phyloP scores from a whole-genome alignment of 2,797 vertebrate genomes.

The Muscicapa comitata region DNA sequence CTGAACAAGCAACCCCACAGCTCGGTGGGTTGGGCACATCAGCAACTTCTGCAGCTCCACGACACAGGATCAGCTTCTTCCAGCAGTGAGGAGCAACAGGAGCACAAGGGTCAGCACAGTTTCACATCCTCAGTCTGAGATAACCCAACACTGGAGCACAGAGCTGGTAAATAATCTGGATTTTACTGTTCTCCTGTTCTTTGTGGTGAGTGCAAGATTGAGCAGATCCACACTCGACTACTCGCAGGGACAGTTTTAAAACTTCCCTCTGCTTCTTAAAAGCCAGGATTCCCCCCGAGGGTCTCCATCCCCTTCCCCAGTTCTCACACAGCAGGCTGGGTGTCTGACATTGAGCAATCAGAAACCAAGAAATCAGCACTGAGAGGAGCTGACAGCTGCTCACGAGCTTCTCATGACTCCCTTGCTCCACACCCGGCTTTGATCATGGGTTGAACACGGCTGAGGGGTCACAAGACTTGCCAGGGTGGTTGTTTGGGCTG shows the following conservation, averaged over 20 bases:
- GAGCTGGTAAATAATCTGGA: not conserved
- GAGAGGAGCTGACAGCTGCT: not conserved
- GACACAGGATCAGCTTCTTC: not conserved
- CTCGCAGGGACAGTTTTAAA: not conserved
- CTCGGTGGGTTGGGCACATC: not conserved
- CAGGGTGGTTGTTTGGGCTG: not conserved
- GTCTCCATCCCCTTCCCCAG: not conserved
- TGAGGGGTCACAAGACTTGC: not conserved
- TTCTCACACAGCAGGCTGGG: accelerated
- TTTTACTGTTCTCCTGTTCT: not conserved
- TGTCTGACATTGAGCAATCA: accelerated
- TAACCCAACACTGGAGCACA: accelerated
- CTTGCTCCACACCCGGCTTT: not conserved
- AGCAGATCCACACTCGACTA: accelerated
- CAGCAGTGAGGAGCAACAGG: not conserved
- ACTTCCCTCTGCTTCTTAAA: not conserved
- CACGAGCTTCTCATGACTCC: not conserved
- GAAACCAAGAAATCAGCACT: not conserved
- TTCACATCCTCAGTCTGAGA: accelerated
- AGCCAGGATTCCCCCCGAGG: not conserved
- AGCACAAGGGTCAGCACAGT: not conserved
- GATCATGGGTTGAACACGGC: accelerated
- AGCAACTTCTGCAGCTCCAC: not conserved
- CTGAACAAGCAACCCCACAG: not conserved
- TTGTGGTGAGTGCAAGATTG: accelerated